Evolutionary conservation across 2,888 invertebrate species (phyloP).

Genomic region (Xylocampa areola): DNA sequence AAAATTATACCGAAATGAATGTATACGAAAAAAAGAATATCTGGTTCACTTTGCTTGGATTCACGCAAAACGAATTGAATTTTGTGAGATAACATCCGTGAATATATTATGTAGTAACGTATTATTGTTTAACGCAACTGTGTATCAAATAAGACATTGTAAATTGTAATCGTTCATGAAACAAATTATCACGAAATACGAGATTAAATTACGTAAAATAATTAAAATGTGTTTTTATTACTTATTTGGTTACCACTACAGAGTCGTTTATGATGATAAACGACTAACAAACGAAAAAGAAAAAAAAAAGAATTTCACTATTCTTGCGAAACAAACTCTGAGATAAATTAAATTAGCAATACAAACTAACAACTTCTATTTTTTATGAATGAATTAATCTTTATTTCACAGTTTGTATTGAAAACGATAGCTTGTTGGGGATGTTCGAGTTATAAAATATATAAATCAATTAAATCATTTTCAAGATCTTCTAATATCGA

Average conservation of each 20-base stretch:
- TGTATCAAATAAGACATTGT: constrained; percentile 83
- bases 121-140: constrained; percentile 79
- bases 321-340: too few relatives aligned
- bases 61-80: constrained; percentile 72
- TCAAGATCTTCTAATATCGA: too few relatives aligned
- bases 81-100: constrained; percentile 74
- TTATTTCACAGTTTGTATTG: too few relatives aligned
- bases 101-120: constrained; percentile 76
- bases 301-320: background rate
- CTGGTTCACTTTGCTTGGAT: constrained; percentile 72
- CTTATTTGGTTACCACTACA: background rate
- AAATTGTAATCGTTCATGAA: constrained; percentile 86
- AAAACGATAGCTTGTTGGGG: too few relatives aligned
- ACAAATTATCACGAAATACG: constrained; percentile 81
- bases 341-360: too few relatives aligned
- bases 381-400: too few relatives aligned
- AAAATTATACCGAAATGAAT: constrained; percentile 73
- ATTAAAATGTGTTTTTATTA: constrained; percentile 63
- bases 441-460: too few relatives aligned
- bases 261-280: background rate
- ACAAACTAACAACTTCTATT: too few relatives aligned
- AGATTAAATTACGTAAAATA: constrained; percentile 80
- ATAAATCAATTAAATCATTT: too few relatives aligned
- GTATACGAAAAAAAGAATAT: constrained; percentile 83
- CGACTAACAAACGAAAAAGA: background rate